A percentile compares a stretch with the other conserved stretches of the same genome.
phyloP scores from a whole-genome alignment of 2,113 vertebrate species.

The Mola mola region DNA sequence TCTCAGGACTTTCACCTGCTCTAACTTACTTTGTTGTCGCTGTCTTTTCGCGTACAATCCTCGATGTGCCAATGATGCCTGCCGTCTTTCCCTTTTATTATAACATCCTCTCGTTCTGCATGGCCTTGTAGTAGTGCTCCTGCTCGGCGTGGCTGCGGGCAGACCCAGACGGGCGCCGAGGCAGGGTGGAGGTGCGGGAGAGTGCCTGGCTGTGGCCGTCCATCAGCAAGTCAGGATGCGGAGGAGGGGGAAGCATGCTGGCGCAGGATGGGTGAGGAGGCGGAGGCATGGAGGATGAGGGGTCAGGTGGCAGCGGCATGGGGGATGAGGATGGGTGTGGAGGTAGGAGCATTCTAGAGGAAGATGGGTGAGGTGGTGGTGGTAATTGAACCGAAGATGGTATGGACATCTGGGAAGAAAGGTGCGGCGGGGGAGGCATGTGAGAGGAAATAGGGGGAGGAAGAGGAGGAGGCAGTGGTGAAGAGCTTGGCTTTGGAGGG shows the following conservation, averaged over 20 bases:
- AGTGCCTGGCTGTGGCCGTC: conserved; percentile 71
- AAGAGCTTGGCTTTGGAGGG: conserved; percentile 43
- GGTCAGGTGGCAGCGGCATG: conserved; percentile 43
- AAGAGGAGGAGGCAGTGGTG: conserved; percentile 36
- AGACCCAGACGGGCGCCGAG: conserved; percentile 79
- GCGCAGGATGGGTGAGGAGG: conserved; percentile 70
- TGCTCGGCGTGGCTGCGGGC: conserved; percentile 77
- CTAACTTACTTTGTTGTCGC: conserved; percentile 23
- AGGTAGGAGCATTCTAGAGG: not conserved
- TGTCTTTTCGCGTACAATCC: conserved; percentile 27
- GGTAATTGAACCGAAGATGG: conserved; percentile 12
- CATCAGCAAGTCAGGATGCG: conserved; percentile 85
- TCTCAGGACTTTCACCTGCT: conserved; percentile 2
- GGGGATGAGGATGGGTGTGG: conserved; percentile 29
- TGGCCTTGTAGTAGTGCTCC: conserved; percentile 79
- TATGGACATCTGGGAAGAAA: conserved; percentile 50
- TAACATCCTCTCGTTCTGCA: conserved; percentile 78
- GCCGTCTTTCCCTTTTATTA: conserved; percentile 48
- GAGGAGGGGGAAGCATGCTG: conserved; percentile 73
- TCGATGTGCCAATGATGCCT: conserved; percentile 4
- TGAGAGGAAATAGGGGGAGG: conserved; percentile 44
- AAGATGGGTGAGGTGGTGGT: conserved; percentile 19
- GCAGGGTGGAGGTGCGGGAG: conserved; percentile 86
- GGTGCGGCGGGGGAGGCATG: conserved; percentile 56
- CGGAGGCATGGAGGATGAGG: conserved; percentile 31